Conservation (phyloP, 2,113 vertebrate genomes). For the Mesitornis unicolor region DNA sequence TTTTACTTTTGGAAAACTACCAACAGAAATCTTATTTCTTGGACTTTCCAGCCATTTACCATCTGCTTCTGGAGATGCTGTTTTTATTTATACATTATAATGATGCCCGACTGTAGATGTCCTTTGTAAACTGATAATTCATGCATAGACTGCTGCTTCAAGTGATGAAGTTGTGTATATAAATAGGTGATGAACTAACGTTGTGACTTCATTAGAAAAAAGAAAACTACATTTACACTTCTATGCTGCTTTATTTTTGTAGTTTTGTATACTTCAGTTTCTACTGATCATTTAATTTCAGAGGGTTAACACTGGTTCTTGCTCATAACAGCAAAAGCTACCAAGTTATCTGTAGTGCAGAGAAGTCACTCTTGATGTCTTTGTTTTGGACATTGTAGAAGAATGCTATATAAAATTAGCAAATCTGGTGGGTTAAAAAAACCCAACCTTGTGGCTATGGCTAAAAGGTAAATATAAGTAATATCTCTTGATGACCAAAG, state of each 20-base stretch:
- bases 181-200: neutral
- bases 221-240: neutral
- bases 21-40: constrained; percentile 18
- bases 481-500: neutral
- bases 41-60: constrained; percentile 3
- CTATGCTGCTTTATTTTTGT: neutral
- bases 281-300: neutral
- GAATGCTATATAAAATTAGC: too few species aligned
- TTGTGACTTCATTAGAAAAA: neutral
- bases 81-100: neutral
- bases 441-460: neutral
- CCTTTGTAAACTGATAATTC: constrained; percentile 13
- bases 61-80: neutral
- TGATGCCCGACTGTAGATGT: neutral
- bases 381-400: too few species aligned
- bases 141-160: neutral
- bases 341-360: too few species aligned
- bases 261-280: neutral
- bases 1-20: neutral
- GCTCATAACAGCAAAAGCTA: neutral
- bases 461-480: neutral
- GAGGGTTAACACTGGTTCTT: neutral
- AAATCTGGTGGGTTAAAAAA: neutral
- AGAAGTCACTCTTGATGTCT: too few species aligned
- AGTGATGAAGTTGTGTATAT: neutral